Conservation (phyloP, 2,113 vertebrate species). For the Sceloporus undulatus region DNA sequence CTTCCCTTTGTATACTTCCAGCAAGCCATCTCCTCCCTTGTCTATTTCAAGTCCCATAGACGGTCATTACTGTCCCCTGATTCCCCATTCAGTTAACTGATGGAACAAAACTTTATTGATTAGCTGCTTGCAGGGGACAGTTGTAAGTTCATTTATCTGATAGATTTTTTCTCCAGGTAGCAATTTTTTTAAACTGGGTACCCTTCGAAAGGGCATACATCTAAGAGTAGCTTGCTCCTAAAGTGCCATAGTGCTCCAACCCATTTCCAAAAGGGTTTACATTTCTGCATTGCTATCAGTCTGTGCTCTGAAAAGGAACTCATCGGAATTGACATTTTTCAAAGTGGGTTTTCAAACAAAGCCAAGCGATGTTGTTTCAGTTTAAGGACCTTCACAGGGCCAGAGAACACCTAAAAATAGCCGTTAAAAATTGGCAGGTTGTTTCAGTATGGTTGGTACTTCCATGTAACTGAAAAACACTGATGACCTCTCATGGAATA, state of each 20-base stretch:
- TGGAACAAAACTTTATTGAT: conserved; percentile 22
- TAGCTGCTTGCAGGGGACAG: conserved; percentile 13
- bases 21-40: not conserved
- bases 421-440: not conserved
- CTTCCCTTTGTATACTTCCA: not conserved
- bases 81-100: conserved; percentile 2
- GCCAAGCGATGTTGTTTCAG: not conserved
- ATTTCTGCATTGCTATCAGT: not conserved
- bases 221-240: not conserved
- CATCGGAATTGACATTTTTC: not conserved
- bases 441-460: no score
- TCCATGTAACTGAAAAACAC: no score
- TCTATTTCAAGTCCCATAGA: not conserved
- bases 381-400: not conserved
- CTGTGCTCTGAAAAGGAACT: not conserved
- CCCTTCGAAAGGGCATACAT: conserved; percentile 6
- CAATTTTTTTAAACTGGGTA: conserved; percentile 10
- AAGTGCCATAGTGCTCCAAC: not conserved
- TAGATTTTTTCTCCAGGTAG: not conserved
- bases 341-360: not conserved
- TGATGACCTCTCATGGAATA: no score
- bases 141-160: conserved; percentile 4
- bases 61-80: not conserved
- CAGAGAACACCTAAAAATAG: no score
- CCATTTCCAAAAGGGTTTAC: not conserved